Base-by-base conservation (phyloP, 2,888 invertebrate genomes). In the Eilema depressum region DNA sequence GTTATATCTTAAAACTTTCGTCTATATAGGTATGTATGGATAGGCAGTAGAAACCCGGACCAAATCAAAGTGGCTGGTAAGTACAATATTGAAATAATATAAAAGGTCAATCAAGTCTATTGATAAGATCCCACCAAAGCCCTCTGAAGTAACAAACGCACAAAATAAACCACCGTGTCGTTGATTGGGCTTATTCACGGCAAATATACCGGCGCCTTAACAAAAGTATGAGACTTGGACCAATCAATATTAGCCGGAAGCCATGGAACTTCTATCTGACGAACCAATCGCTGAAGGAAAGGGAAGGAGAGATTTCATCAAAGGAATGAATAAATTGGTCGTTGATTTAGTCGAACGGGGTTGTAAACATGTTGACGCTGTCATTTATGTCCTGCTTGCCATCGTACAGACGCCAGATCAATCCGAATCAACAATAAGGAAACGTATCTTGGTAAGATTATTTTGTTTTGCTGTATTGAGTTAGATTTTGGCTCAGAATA, bases 351-450 rank as follows among this genome's bases (percentile, higher is more conserved):
- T 26, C 79, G 82, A 83, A 83, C 77, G 75, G 65, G 80, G 67
- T 79, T 77, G 87, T 87, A 86, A 86, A 86, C 84, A 85, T 88
- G 86, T 86, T 88, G 83, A 83, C 83, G 56, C 59, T 68, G 75
- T 65, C 69, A 63, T 75, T 66, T 25, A 61, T 61, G 41, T 68
- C 63, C 25, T 56, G 61, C 66, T 72, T 57, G 63, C 47, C 59
- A 11, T 64, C 66, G 59, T 63, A 66, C 72, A 69, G 70, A 73
- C 68, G 70, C 59, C 41, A 63, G 77, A 71, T 72, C 80, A 64
- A 71, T 77, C 69, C 26, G 25, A 68, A 68, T 64, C 65, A 65
- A 28, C 68, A 25, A 63, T 79, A 71, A 70, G 69, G 66, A 69
- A 74, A 77, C 75, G 73, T 72, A 75, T 82, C 66, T 75, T 64